These are phyloP conservation scores for Congeria kusceri DNA, from an alignment of 2,888 invertebrate species.

Conservation along the genomic window DNA sequence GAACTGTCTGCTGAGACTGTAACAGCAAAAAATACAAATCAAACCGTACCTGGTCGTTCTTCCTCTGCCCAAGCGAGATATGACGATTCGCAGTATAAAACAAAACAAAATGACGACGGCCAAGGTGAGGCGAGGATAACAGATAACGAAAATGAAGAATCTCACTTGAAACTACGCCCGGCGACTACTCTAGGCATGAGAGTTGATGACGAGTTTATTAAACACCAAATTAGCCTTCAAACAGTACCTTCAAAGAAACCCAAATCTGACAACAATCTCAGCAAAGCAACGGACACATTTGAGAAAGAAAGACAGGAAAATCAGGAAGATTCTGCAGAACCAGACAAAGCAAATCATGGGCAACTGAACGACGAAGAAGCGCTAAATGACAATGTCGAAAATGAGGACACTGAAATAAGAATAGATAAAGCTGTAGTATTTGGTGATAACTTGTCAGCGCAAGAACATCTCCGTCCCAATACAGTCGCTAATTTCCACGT, in stretches of 20 bases:
- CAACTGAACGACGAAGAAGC: neutral
- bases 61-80: conserved; percentile 18
- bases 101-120: neutral
- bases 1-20: neutral
- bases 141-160: neutral
- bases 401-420: neutral
- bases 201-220: conserved; percentile 25
- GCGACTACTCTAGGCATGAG: conserved; percentile 52
- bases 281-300: neutral
- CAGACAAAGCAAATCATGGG: neutral
- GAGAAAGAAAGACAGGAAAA: neutral
- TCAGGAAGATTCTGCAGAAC: neutral
- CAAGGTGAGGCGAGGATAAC: neutral
- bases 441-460: conserved; percentile 18
- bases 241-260: neutral
- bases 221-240: neutral
- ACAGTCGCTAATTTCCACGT: conserved; percentile 23
- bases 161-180: conserved; percentile 27
- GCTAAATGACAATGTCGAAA: neutral
- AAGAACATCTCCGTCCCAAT: conserved; percentile 20
- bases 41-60: conserved; percentile 6
- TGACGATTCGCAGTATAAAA: neutral
- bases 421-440: conserved; percentile 21
- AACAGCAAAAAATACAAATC: neutral
- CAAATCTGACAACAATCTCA: neutral